Percentiles rank a stretch among this genome's conserved stretches.
phyloP scores from a whole-genome alignment of 2,113 vertebrate genomes.

The Grantiella picta region DNA sequence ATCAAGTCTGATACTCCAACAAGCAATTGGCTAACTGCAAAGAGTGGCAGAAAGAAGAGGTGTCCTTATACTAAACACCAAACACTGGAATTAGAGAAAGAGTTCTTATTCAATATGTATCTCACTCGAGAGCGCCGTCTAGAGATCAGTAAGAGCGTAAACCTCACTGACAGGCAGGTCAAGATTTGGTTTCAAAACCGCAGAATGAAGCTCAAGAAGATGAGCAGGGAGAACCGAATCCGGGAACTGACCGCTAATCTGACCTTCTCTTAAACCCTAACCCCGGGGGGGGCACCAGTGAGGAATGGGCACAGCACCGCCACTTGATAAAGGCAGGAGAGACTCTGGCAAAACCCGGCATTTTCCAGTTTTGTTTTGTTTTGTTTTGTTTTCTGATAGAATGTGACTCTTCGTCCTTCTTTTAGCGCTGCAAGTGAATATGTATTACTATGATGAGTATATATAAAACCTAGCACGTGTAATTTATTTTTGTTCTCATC shows the following conservation, averaged over 20 bases:
- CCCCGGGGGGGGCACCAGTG: constrained; percentile 56
- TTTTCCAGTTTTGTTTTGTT: constrained; percentile 66
- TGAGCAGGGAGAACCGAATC: constrained; percentile 98
- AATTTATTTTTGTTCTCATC: constrained; percentile 85
- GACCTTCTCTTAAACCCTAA: constrained; percentile 92
- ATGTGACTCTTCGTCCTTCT: constrained; percentile 87
- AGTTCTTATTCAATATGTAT: constrained; percentile 99
- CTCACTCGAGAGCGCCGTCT: constrained; percentile 99
- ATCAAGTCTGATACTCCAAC: constrained; percentile 89
- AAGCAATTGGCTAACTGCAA: constrained; percentile 98
- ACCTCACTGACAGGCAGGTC: constrained; percentile 99
- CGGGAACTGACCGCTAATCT: constrained; percentile 98
- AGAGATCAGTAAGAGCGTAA: constrained; percentile 99
- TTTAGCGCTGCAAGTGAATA: constrained; percentile 84
- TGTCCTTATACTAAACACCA: constrained; percentile 99
- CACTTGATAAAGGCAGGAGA: constrained; percentile 73
- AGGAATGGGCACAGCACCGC: constrained; percentile 64
- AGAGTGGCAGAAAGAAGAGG: constrained; percentile 98
- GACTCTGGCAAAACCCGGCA: constrained; percentile 74
- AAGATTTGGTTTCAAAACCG: constrained; percentile 99
- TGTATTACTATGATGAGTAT: constrained; percentile 78
- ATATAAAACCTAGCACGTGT: constrained; percentile 80
- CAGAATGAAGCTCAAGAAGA: constrained; percentile 99
- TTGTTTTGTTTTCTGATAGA: constrained; percentile 78
- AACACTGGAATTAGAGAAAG: constrained; percentile 99